phyloP scores from a whole-genome alignment of 2,888 invertebrate species.

The Cosmia trapezina region DNA sequence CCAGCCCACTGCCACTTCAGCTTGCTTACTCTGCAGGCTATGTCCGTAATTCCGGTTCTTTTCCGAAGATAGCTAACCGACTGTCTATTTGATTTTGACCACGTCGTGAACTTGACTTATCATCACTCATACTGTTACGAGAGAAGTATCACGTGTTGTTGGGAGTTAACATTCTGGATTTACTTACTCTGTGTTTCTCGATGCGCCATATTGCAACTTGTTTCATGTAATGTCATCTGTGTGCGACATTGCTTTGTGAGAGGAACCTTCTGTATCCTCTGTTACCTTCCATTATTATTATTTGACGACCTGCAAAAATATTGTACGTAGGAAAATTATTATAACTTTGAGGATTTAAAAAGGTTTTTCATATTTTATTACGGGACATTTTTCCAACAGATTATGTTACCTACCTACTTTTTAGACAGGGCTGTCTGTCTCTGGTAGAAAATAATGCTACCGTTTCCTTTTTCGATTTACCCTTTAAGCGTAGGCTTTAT shows the following conservation, averaged over 20 bases:
- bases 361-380: conserved; percentile 1
- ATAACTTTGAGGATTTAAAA: background rate
- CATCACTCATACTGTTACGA: background rate
- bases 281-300: conserved; percentile 27
- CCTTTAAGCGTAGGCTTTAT: background rate
- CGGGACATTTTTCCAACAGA: background rate
- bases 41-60: no score
- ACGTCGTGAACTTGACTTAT: background rate
- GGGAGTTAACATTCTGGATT: conserved; percentile 30
- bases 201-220: conserved; percentile 30
- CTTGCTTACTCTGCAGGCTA: no score
- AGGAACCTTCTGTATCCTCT: conserved; percentile 20
- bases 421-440: background rate
- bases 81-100: no score
- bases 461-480: background rate
- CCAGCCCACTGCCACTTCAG: no score
- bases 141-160: conserved; percentile 1
- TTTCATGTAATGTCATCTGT: conserved; percentile 37
- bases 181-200: background rate
- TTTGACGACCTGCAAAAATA: background rate
- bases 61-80: no score
- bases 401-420: background rate
- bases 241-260: conserved; percentile 44
- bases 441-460: background rate
- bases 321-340: background rate